These are phyloP conservation scores for Phrynocephalus forsythii DNA, from an alignment of 2,797 vertebrate genomes.

Conservation along the genomic window DNA sequence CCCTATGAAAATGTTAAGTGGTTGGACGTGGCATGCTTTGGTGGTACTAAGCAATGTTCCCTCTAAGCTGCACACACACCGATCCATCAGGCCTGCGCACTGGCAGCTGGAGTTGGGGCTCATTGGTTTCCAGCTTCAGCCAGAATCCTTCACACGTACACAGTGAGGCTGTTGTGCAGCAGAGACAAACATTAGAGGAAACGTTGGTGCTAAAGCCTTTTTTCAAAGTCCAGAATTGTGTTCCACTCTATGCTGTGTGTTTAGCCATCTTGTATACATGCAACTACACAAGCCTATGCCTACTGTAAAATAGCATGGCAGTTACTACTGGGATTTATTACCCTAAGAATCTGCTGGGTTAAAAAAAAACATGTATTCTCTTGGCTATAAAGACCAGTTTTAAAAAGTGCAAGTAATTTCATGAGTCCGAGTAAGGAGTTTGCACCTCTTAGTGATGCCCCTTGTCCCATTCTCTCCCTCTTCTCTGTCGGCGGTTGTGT, in stretches of 20 bases:
- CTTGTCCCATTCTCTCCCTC: neutral
- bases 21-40: neutral
- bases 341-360: conserved; percentile 2
- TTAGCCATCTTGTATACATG: neutral
- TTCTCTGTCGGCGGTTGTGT: neutral
- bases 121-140: too few species aligned
- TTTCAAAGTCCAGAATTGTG: conserved; percentile 4
- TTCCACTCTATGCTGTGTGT: neutral
- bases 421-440: neutral
- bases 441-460: neutral
- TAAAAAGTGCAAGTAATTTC: neutral
- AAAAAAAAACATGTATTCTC: neutral
- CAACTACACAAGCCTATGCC: conserved; percentile 1
- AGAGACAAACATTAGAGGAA: too few species aligned
- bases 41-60: neutral
- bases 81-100: too few species aligned
- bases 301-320: neutral
- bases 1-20: neutral
- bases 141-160: too few species aligned
- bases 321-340: neutral
- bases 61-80: too few species aligned
- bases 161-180: too few species aligned
- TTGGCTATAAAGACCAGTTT: neutral
- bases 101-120: too few species aligned
- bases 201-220: neutral